These are phyloP conservation scores for Troides oblongomaculatus DNA, from an alignment of 2,888 invertebrate species.

Conservation along the genomic window DNA sequence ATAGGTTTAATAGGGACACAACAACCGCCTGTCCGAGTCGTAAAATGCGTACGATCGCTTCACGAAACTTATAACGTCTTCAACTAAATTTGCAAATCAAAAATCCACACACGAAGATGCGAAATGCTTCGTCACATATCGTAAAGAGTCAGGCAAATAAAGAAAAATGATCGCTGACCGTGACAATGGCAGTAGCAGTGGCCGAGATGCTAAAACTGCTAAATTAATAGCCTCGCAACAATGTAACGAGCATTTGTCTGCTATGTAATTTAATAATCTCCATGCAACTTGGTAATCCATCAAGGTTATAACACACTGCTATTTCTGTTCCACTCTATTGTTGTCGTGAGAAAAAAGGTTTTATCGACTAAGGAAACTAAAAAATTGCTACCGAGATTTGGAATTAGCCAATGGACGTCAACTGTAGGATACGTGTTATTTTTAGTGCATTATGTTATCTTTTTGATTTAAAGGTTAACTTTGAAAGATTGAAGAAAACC, in stretches of 20 bases:
- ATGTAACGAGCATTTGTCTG: conserved; percentile 21
- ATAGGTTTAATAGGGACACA: too few species aligned
- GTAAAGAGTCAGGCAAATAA: conserved; percentile 32
- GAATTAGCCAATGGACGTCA: too few species aligned
- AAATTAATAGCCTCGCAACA: conserved; percentile 31
- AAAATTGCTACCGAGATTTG: too few species aligned
- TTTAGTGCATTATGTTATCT: too few species aligned
- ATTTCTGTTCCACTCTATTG: conserved; percentile 20
- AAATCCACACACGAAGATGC: conserved; percentile 1
- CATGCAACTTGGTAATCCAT: conserved; percentile 8
- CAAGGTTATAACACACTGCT: conserved; percentile 4
- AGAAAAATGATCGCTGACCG: conserved; percentile 41
- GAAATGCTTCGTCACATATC: conserved; percentile 14
- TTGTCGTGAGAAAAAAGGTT: conserved; percentile 17
- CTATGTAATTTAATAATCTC: conserved; percentile 16
- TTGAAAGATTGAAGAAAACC: too few species aligned
- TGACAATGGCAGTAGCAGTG: conserved; percentile 52
- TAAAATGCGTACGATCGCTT: neutral
- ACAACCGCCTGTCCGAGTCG: neutral
- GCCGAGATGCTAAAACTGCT: conserved; percentile 33
- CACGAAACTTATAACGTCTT: neutral
- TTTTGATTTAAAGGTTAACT: too few species aligned
- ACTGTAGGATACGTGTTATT: too few species aligned
- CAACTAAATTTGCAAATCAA: neutral
- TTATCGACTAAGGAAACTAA: neutral